Conservation (phyloP, 2,888 invertebrate species). For the Chymomyza amoena region DNA sequence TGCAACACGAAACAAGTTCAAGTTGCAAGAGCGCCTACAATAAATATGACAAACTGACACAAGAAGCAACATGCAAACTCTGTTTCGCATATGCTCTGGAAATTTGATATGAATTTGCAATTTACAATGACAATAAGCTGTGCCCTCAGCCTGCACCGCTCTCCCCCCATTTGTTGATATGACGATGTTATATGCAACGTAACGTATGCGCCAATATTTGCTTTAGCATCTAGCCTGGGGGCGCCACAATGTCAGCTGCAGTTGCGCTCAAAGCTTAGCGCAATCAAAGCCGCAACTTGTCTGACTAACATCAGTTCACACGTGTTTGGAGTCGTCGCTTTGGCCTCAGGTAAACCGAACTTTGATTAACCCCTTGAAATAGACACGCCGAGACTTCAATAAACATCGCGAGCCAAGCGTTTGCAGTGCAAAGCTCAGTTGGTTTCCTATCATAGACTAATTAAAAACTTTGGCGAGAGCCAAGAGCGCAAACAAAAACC, state of each 20-base stretch:
- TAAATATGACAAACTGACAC: constrained; percentile 53
- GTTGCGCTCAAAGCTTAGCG: constrained; percentile 17
- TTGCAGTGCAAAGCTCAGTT: constrained; percentile 54
- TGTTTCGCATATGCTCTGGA: constrained; percentile 21
- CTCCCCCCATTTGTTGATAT: neutral
- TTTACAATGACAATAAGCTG: constrained; percentile 59
- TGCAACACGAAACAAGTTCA: constrained; percentile 4
- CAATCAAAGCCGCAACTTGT: constrained; percentile 45
- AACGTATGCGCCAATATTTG: constrained; percentile 60
- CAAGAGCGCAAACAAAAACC: constrained; percentile 46
- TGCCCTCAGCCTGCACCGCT: constrained; percentile 20
- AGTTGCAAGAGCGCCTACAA: constrained; percentile 31
- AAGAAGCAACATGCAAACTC: constrained; percentile 3
- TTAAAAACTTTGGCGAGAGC: constrained; percentile 67
- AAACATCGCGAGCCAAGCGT: constrained; percentile 38
- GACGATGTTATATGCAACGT: constrained; percentile 27
- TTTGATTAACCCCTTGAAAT: constrained; percentile 56
- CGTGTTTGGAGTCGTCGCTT: neutral
- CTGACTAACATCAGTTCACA: neutral
- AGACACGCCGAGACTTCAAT: constrained; percentile 30
- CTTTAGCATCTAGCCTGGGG: constrained; percentile 9
- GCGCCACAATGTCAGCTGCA: neutral
- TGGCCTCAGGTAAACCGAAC: constrained; percentile 52
- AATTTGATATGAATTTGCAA: constrained; percentile 66
- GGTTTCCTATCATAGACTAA: constrained; percentile 71